phyloP scores from a whole-genome alignment of 92 coral and sea anemone species.

The Zoanthus sociatus region DNA sequence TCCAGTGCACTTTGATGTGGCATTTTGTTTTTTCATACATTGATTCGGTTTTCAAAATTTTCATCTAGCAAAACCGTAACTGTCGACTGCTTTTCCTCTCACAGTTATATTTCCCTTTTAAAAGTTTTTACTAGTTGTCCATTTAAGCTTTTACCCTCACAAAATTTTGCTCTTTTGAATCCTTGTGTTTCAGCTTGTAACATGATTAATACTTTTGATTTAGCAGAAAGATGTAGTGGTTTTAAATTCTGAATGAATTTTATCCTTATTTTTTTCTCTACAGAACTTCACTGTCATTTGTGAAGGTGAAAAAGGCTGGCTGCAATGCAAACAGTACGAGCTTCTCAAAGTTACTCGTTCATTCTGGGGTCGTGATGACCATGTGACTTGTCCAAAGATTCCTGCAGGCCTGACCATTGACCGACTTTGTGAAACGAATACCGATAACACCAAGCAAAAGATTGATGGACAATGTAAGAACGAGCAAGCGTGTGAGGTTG shows the following conservation, averaged over 20 bases:
- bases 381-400: constrained; percentile 98
- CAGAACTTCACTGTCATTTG: constrained; percentile 99
- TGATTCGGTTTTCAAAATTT: too few relatives aligned
- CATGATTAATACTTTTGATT: too few relatives aligned
- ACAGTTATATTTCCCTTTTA: too few relatives aligned
- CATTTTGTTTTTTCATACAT: too few relatives aligned
- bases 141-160: too few relatives aligned
- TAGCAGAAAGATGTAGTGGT: not conserved
- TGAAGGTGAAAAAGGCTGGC: constrained; percentile 99
- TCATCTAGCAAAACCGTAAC: too few relatives aligned
- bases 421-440: constrained; percentile 89
- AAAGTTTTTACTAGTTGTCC: too few relatives aligned
- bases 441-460: constrained; percentile 79
- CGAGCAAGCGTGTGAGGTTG: constrained; percentile 99
- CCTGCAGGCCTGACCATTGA: constrained; percentile 94
- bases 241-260: not conserved
- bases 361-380: constrained; percentile 99
- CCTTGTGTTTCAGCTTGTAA: too few relatives aligned
- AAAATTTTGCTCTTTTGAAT: too few relatives aligned
- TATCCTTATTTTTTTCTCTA: not conserved
- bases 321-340: constrained; percentile 99
- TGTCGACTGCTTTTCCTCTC: too few relatives aligned
- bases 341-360: constrained; percentile 94
- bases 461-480: constrained; percentile 97
- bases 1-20: too few relatives aligned